Percentiles rank a stretch among this genome's conserved stretches.
Evolutionary conservation across 1,140 invertebrate genomes (phyloP).

Genomic region (Drosophila kanapiae): DNA sequence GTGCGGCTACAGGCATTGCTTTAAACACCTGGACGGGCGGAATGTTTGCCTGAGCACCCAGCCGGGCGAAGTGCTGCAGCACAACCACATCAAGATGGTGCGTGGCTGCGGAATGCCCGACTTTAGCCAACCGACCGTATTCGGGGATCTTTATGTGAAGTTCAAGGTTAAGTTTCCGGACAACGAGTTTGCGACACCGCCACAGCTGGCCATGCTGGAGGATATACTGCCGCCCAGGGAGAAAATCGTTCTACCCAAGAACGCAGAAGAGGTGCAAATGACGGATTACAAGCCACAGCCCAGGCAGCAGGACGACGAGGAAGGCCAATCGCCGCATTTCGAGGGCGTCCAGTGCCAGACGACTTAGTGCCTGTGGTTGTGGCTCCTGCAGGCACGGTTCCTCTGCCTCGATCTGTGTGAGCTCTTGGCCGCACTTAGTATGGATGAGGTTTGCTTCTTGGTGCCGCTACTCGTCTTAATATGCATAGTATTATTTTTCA

Average conservation of each 20-base stretch:
- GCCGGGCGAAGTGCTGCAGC: constrained; percentile 90
- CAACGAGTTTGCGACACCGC: constrained; percentile 91
- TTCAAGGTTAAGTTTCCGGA: constrained; percentile 95
- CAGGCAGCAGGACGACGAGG: constrained; percentile 85
- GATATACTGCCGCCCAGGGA: constrained; percentile 89
- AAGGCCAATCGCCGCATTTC: constrained; percentile 68
- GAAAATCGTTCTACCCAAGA: constrained; percentile 89
- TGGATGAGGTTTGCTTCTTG: constrained; percentile 70
- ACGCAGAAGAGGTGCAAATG: constrained; percentile 94
- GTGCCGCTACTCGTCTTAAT: constrained; percentile 71
- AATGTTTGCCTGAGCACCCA: constrained; percentile 90
- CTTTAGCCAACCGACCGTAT: constrained; percentile 92
- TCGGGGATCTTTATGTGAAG: constrained; percentile 94
- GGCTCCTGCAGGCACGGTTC: constrained; percentile 62
- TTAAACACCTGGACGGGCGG: constrained; percentile 94
- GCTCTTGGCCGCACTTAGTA: constrained; percentile 54
- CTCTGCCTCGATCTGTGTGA: constrained; percentile 57
- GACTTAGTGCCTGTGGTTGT: constrained; percentile 73
- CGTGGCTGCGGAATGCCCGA: constrained; percentile 96
- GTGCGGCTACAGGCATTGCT: constrained; percentile 94
- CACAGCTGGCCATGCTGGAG: constrained; percentile 90
- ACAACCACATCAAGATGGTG: constrained; percentile 92
- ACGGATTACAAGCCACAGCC: constrained; percentile 89
- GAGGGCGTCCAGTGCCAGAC: constrained; percentile 80
- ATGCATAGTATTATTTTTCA: constrained; percentile 78